A percentile compares a stretch with the other conserved stretches of the same genome.
Evolutionary conservation across 1,140 invertebrate genomes (phyloP).

Genomic region (Drosophila erecta): DNA sequence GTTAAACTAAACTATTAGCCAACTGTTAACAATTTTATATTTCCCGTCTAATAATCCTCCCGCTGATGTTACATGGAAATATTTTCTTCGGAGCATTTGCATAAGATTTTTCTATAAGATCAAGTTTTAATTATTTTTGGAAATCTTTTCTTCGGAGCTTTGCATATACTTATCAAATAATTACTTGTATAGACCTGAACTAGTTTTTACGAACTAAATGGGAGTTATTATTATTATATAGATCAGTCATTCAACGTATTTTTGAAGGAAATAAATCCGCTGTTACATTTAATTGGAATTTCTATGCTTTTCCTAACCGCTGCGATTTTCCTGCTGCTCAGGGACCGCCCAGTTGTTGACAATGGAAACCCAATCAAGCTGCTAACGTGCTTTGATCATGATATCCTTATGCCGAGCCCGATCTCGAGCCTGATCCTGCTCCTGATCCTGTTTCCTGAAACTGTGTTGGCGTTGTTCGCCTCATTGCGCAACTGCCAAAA

Average conservation of each 20-base stretch:
- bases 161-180: too few relatives aligned
- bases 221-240: not conserved
- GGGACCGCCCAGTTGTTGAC: slow-evolving; percentile 31
- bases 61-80: too few relatives aligned
- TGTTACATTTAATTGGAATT: not conserved
- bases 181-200: too few relatives aligned
- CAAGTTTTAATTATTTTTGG: too few relatives aligned
- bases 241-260: not conserved
- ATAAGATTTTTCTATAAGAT: too few relatives aligned
- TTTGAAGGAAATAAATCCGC: not conserved
- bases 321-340: slow-evolving; percentile 2
- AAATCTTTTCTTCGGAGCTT: too few relatives aligned
- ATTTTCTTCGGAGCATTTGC: too few relatives aligned
- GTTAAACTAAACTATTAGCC: too few relatives aligned
- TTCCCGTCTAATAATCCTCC: too few relatives aligned
- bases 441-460: slow-evolving; percentile 28
- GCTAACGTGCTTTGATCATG: slow-evolving; percentile 61
- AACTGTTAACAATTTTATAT: too few relatives aligned
- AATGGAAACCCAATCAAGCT: slow-evolving; percentile 54
- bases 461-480: slow-evolving; percentile 69
- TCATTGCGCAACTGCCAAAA: slow-evolving; percentile 80
- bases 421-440: too few relatives aligned
- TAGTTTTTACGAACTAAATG: not conserved
- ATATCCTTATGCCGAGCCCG: slow-evolving; percentile 30
- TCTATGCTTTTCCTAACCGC: slow-evolving; percentile 8